Evolutionary conservation across 1,140 invertebrate genomes (phyloP).

Genomic region (Paraescarpia echinospica): DNA sequence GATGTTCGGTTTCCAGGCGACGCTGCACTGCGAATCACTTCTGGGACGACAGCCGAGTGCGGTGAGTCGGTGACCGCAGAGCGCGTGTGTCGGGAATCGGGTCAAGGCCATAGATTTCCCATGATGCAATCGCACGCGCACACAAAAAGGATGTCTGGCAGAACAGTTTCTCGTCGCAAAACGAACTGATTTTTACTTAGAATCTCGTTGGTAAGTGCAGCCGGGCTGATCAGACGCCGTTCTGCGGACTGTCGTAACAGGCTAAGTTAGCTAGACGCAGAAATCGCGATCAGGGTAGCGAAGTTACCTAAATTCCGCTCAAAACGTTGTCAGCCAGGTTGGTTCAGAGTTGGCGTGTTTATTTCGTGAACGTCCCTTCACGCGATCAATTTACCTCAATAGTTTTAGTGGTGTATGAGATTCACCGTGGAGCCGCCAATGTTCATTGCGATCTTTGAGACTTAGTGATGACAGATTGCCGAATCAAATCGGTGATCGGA

Average conservation of each 20-base stretch:
- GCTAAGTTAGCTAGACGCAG: background rate
- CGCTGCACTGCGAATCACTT: no score
- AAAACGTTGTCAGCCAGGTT: background rate
- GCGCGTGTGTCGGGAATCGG: background rate
- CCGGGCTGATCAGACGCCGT: background rate
- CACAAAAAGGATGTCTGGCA: background rate
- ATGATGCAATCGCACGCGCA: background rate
- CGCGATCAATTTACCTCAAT: background rate
- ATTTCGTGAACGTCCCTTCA: background rate
- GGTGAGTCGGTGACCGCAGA: background rate
- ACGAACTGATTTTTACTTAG: background rate
- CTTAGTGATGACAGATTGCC: background rate
- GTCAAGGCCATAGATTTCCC: constrained; percentile 3
- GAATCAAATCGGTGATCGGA: background rate
- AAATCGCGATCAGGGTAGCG: background rate
- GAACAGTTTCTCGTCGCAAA: background rate
- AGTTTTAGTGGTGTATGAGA: background rate
- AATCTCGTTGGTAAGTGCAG: background rate
- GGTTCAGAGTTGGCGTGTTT: background rate
- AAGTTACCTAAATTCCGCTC: background rate
- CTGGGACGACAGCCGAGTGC: background rate
- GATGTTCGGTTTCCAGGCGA: background rate
- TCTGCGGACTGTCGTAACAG: background rate
- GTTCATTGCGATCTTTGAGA: background rate
- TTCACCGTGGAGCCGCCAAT: background rate